Conservation (phyloP, 2,797 vertebrate species). For the Sebastolobus alascanus region DNA sequence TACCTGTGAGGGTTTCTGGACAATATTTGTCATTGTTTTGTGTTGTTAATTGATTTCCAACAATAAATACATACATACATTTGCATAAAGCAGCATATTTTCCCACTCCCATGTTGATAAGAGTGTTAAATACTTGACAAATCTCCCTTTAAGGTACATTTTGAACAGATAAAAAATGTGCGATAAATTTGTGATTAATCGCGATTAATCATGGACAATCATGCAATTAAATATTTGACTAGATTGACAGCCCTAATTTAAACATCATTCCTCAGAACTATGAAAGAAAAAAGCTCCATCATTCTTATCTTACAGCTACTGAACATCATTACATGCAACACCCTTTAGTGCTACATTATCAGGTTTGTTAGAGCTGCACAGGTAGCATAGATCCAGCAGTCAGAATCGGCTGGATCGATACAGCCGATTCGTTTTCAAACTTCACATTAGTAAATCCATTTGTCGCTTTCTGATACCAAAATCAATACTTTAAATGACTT, state of each 20-base stretch:
- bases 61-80: no score
- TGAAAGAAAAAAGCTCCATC: not conserved
- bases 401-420: not conserved
- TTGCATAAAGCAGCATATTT: no score
- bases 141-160: no score
- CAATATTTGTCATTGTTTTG: no score
- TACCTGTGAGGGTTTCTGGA: no score
- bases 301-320: not conserved
- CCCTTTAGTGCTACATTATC: not conserved
- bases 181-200: no score
- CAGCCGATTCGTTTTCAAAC: conserved; percentile 8
- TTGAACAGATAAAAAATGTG: no score
- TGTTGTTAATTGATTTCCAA: no score
- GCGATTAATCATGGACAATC: not conserved
- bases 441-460: conserved; percentile 17
- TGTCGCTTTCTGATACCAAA: not conserved
- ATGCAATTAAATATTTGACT: not conserved
- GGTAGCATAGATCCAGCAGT: not conserved
- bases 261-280: not conserved
- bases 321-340: not conserved
- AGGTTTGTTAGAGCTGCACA: not conserved
- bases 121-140: no score
- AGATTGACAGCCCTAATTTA: no score
- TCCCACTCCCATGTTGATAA: no score
- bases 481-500: conserved; percentile 19